Evolutionary conservation across 2,888 invertebrate species (phyloP).

Genomic region (Drosophila sordidula): DNA sequence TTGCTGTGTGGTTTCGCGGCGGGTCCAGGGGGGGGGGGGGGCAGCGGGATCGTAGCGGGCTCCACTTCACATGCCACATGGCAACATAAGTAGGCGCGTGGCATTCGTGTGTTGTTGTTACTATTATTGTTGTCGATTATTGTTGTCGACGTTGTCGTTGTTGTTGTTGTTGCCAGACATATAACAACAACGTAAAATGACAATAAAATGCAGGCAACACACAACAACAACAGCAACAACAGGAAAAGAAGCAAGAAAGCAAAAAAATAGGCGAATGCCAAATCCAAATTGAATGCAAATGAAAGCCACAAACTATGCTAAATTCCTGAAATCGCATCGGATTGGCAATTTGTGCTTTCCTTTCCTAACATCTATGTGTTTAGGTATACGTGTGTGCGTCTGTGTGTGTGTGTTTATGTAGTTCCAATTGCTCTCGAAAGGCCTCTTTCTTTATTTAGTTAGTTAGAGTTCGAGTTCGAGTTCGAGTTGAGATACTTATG

Average conservation of each 20-base stretch:
- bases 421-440: constrained; percentile 55
- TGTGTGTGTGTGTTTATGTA: constrained; percentile 44
- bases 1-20: constrained; percentile 56
- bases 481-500: constrained; percentile 32
- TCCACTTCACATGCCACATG: constrained; percentile 80
- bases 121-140: constrained; percentile 79
- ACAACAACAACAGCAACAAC: constrained; percentile 38
- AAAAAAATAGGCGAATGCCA: constrained; percentile 62
- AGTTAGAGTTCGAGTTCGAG: constrained; percentile 40
- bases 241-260: constrained; percentile 12
- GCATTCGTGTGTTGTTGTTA: constrained; percentile 83
- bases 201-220: constrained; percentile 66
- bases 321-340: constrained; percentile 83
- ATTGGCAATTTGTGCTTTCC: constrained; percentile 80
- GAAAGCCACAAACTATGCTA: constrained; percentile 82
- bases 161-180: constrained; percentile 58
- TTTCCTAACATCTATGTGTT: constrained; percentile 46
- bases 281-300: constrained; percentile 84
- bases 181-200: constrained; percentile 75
- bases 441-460: constrained; percentile 64
- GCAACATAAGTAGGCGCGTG: constrained; percentile 83
- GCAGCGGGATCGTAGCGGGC: constrained; percentile 37
- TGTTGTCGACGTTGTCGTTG: constrained; percentile 63
- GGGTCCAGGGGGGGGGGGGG: background rate
- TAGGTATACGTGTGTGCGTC: background rate